These are phyloP conservation scores for Megamerina dolium DNA, from an alignment of 2,888 invertebrate species.

Conservation along the genomic window DNA sequence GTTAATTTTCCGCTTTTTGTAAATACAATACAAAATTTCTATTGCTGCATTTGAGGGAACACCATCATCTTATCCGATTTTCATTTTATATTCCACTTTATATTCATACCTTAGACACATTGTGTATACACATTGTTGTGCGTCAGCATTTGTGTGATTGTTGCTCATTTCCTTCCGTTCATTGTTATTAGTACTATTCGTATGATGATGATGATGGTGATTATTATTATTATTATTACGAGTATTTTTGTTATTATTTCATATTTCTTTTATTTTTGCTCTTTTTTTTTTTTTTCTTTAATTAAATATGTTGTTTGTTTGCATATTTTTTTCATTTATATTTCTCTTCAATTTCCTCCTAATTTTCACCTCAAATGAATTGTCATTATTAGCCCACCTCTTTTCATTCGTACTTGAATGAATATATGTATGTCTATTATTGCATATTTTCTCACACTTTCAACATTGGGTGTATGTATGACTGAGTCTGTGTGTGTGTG, in stretches of 20 bases:
- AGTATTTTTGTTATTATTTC: conserved; percentile 4
- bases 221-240: neutral
- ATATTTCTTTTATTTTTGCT: conserved; percentile 3
- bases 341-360: conserved; percentile 13
- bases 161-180: conserved; percentile 15
- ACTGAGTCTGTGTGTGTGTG: too few species aligned
- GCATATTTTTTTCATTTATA: too few species aligned
- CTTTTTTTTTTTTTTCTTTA: conserved; percentile 18
- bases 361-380: conserved; percentile 17
- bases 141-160: conserved; percentile 12
- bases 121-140: too few species aligned
- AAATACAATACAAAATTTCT: conserved; percentile 4
- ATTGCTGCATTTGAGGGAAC: too few species aligned
- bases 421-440: too few species aligned
- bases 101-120: conserved; percentile 11
- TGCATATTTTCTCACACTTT: too few species aligned
- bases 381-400: too few species aligned
- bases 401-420: too few species aligned
- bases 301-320: conserved; percentile 28
- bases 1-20: conserved; percentile 33
- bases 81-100: conserved; percentile 13
- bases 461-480: too few species aligned
- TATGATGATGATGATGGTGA: conserved; percentile 9
- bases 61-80: conserved; percentile 20
- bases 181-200: too few species aligned